Base-by-base conservation (phyloP, 2,888 invertebrate genomes). In the Cryptocephalus moraei region DNA sequence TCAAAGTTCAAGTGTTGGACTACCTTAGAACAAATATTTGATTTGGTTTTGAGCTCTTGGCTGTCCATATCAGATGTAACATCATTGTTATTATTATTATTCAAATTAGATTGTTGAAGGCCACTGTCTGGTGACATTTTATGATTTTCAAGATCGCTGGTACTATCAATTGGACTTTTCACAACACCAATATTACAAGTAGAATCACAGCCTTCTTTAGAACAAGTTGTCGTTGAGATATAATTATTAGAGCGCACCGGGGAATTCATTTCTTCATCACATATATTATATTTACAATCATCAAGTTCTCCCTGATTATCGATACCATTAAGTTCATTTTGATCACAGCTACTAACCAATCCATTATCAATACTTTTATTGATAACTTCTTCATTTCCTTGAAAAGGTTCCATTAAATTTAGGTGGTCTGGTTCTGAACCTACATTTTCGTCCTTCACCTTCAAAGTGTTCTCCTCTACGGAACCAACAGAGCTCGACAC, bases 1-100 rank as follows among this genome's bases (percentile, higher is more conserved):
- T 59, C 53, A 52, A 63, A 60, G 50, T 66, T 61, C 38, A 65
- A 47, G 12, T 61, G 55, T 22, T 63, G 59, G 11, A 58, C 55
- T 49, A 63, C 52, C 40, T 58, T 56, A 34, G 62, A 56, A 52
- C 59, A 60, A 33, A 49, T 46, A 39, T 52, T 53, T 47, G 51
- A 58, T 54, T 59, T 62, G 50, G 53, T 54, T 54, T 22, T 22
- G 6, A 22, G 22, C 22, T 2, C 22, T 22, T 22, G 22, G 6
- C 22, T 22, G 56, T 58, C 32, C 22, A 22, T 22, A 22, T 22
- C 22, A 22, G 22, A 22, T 22, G 22, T 22, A 22, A 22, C 22
- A 22, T 22, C 22, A 22, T 22, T 22, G 22, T 22, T 22, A 22
- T 57, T 59, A 43, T 53, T 57, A 54, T 59, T 59, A 53, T 61